A percentile compares a stretch with the other conserved stretches of the same genome.
Conservation (phyloP, 1,140 invertebrate genomes). For the Condylostylus longicornis region DNA sequence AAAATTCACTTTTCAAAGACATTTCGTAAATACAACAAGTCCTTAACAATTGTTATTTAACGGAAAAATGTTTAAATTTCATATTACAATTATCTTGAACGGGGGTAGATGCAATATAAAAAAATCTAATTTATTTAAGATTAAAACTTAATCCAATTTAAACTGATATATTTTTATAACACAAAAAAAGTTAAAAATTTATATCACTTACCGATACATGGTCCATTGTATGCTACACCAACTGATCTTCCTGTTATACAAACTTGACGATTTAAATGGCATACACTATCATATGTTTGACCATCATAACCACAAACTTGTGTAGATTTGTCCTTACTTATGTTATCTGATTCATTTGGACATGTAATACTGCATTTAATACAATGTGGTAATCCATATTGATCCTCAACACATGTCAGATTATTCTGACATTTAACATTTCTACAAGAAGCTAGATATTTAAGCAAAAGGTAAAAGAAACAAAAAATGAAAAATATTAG, state of each 20-base stretch:
- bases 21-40: too few species aligned
- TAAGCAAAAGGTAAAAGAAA: too few species aligned
- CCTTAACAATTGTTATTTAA: too few species aligned
- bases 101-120: too few species aligned
- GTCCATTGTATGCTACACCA: constrained; percentile 70
- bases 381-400: constrained; percentile 69
- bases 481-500: too few species aligned
- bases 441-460: constrained; percentile 59
- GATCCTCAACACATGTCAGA: constrained; percentile 70
- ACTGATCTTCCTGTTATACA: constrained; percentile 67
- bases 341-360: constrained; percentile 21
- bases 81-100: too few species aligned
- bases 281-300: constrained; percentile 69
- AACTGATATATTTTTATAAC: too few species aligned
- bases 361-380: constrained; percentile 60
- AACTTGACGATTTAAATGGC: constrained; percentile 67
- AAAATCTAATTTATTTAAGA: too few species aligned
- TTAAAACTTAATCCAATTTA: too few species aligned
- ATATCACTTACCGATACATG: constrained; percentile 55
- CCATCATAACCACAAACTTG: constrained; percentile 75
- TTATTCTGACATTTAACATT: constrained; percentile 63
- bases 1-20: too few species aligned
- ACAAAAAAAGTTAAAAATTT: too few species aligned
- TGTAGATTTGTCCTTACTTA: constrained; percentile 24
- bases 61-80: too few species aligned